phyloP scores from a whole-genome alignment of 2,113 vertebrate genomes.

The Corythoichthys intestinalis region DNA sequence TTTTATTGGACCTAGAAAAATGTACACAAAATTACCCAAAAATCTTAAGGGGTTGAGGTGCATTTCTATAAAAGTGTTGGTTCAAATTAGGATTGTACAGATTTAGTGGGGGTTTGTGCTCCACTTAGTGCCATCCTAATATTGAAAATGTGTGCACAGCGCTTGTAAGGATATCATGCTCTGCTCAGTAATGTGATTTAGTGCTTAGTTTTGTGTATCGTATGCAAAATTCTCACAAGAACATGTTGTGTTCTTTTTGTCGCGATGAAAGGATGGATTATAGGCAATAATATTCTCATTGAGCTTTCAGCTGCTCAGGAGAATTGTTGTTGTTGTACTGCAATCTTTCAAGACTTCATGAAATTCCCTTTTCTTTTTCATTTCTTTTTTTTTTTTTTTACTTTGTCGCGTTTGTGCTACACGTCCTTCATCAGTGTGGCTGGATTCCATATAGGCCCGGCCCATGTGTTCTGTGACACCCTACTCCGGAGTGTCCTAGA shows the following conservation, averaged over 20 bases:
- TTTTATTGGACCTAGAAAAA: background rate
- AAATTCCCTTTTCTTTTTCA: conserved; percentile 6
- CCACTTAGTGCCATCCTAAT: background rate
- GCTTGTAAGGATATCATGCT: background rate
- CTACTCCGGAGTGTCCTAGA: conserved; percentile 51
- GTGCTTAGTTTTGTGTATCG: background rate
- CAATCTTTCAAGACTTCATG: conserved; percentile 15
- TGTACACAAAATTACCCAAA: background rate
- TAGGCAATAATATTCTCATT: conserved; percentile 46
- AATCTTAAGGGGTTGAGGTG: background rate
- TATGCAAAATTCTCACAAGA: background rate
- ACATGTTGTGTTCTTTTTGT: conserved; percentile 25
- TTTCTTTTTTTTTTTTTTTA: conserved; percentile 2
- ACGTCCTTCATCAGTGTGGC: conserved; percentile 19
- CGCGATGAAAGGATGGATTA: conserved; percentile 33
- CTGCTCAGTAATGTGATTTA: background rate
- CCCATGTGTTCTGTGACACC: conserved; percentile 60
- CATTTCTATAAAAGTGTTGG: background rate
- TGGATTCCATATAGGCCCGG: conserved; percentile 33
- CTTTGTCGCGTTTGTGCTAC: conserved; percentile 1
- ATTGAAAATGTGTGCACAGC: background rate
- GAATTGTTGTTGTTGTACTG: conserved; percentile 36
- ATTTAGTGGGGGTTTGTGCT: background rate
- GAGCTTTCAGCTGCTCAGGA: conserved; percentile 28
- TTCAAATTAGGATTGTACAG: background rate